phyloP scores from a whole-genome alignment of 2,113 vertebrate species.

The Myrmecobius fasciatus region DNA sequence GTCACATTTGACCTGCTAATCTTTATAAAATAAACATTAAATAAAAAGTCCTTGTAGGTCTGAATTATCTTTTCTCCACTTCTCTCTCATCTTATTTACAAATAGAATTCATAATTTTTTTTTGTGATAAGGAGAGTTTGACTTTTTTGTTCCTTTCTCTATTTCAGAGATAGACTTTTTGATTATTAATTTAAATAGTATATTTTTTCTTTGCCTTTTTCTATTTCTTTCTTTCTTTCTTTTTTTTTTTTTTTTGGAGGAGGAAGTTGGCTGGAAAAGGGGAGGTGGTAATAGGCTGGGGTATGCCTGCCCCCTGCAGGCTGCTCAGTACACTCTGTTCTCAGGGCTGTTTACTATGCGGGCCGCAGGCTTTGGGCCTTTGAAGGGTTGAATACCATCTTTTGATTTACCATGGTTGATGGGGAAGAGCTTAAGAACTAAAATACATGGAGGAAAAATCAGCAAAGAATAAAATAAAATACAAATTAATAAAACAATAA shows the following conservation, averaged over 20 bases:
- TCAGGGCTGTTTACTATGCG: slow-evolving; percentile 96
- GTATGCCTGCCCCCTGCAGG: slow-evolving; percentile 88
- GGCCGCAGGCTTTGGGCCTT: slow-evolving; percentile 99
- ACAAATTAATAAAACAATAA: slow-evolving; percentile 70
- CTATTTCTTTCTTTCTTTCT: not conserved
- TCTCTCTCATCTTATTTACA: slow-evolving; percentile 14
- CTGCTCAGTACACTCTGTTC: slow-evolving; percentile 92
- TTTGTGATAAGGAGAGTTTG: not conserved
- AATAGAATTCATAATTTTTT: slow-evolving; percentile 13
- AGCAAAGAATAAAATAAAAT: slow-evolving; percentile 63
- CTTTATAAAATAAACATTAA: slow-evolving; percentile 65
- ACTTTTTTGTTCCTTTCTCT: not conserved
- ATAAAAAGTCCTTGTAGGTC: not conserved
- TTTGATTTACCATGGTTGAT: slow-evolving; percentile 94
- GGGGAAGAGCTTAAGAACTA: slow-evolving; percentile 80
- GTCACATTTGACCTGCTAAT: slow-evolving; percentile 54
- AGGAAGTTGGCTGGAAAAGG: not conserved
- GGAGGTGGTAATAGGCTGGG: slow-evolving; percentile 66
- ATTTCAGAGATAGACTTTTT: not conserved
- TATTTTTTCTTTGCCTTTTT: not conserved
- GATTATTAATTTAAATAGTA: slow-evolving; percentile 36
- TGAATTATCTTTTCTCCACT: slow-evolving; percentile 19
- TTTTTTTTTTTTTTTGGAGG: not conserved
- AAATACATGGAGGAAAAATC: slow-evolving; percentile 72
- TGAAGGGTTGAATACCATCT: slow-evolving; percentile 99